Percentiles rank a stretch among this genome's conserved stretches.
These are phyloP conservation scores for Rhorus exstirpatorius DNA, from an alignment of 2,888 invertebrate genomes.

Conservation along the genomic window DNA sequence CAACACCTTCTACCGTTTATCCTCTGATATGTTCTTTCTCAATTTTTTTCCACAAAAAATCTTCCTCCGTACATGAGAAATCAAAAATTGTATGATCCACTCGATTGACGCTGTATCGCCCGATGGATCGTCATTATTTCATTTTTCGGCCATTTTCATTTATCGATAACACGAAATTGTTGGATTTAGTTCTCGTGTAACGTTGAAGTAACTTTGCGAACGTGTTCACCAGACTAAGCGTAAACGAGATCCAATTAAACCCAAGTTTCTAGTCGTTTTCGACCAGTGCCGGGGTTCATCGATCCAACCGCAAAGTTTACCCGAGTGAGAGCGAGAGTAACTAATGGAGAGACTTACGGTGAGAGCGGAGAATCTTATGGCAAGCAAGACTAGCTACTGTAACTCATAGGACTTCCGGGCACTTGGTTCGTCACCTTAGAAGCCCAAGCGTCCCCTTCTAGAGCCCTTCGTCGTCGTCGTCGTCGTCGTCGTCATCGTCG, in stretches of 20 bases:
- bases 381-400: conserved; percentile 60
- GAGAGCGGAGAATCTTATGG: conserved; percentile 51
- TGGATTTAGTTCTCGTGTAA: conserved; percentile 2
- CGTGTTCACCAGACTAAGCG: conserved; percentile 63
- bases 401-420: conserved; percentile 70
- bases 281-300: conserved; percentile 58
- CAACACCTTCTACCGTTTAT: conserved; percentile 55
- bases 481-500: conserved; percentile 67
- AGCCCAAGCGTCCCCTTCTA: conserved; percentile 71
- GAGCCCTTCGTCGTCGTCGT: conserved; percentile 74
- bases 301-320: conserved; percentile 65
- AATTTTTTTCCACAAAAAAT: too few species aligned
- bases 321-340: conserved; percentile 62
- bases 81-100: too few species aligned
- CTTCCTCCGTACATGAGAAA: too few species aligned
- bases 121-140: too few species aligned
- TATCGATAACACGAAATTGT: conserved; percentile 15
- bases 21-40: conserved; percentile 20
- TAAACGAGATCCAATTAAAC: conserved; percentile 67
- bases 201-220: conserved; percentile 50
- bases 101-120: too few species aligned
- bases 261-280: conserved; percentile 64
- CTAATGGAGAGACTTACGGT: conserved; percentile 53
- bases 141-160: neutral
- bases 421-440: conserved; percentile 70